Evolutionary conservation across 2,113 vertebrate genomes (phyloP), one percentile per base, ranked within the genome.

Genomic region (Myiagra hebetior): DNA sequence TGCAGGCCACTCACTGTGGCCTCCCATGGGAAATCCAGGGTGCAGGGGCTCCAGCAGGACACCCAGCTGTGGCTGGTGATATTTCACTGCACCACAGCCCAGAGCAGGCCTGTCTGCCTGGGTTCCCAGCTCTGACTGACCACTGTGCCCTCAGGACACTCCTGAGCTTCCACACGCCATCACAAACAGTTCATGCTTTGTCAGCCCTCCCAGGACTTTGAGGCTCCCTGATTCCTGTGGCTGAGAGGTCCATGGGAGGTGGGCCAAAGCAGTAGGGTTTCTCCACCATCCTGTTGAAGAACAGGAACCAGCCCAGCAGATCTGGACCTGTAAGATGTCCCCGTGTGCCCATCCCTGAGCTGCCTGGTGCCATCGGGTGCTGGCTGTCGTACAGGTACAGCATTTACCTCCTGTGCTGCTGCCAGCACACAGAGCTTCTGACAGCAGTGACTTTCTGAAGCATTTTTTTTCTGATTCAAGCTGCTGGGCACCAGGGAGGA

Each of bases 71-170:
- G 59, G 26, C 63, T 89, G 72, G 22, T n/a, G 67, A 27, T 26
- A 3, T 53, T 27, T 30, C n/a, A 15, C 50, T 57, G 37, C 22
- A 6, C 4, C 0, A 0, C 7, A 59, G 56, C 37, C 39, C 31
- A 55, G 19, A 55, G 67, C 22, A 15, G 18, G 39, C n/a, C 60
- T 64, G 28, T 33, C 55, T 67, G 67, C 47, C 64, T 13, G 15
- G 30, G 49, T 69, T 90, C 33, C 77, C 47, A 9, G 0, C 0
- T 0, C 69, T 52, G 85, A 18, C 39, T 3, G 2, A 7, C 18
- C 30, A 10, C 57, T 1, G 20, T 39, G 55, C n/a, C 50, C 62
- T 39, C 39, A 55, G 64, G 53, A 7, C 11, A 15, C 8, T 23
- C 62, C 65, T 47, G 7, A 10, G 33, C 47, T 67, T 15, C 1